These are phyloP conservation scores for Drosophila lowei DNA, from an alignment of 1,140 invertebrate species.

Conservation along the genomic window DNA sequence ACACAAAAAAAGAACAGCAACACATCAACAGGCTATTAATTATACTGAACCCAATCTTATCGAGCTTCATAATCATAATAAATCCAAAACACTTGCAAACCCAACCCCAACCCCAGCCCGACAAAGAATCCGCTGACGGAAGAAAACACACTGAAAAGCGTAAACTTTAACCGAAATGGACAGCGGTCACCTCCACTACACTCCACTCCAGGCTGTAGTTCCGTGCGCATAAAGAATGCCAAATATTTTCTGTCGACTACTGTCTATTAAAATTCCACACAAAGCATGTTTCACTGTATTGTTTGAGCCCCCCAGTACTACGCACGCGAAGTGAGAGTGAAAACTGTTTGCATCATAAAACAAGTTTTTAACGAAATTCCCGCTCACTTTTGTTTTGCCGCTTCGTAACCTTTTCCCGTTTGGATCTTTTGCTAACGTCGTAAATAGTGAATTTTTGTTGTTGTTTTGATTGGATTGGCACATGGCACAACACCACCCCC, in stretches of 20 bases:
- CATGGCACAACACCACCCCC: not conserved
- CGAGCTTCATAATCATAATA: conserved; percentile 24
- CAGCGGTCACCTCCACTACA: not conserved
- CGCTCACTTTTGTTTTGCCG: conserved; percentile 40
- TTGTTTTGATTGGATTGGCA: conserved; percentile 9
- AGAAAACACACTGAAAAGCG: no score
- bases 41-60: conserved; percentile 51
- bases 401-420: conserved; percentile 5
- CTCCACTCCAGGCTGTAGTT: conserved; percentile 2
- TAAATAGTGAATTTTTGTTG: conserved; percentile 5
- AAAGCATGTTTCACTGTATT: conserved; percentile 17
- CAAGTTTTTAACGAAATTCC: conserved; percentile 49
- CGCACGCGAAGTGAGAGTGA: conserved; percentile 31
- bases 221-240: conserved; percentile 8
- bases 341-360: conserved; percentile 36
- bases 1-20: not conserved
- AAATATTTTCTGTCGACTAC: not conserved
- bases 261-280: no score
- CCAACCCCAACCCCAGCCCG: not conserved
- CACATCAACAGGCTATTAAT: conserved; percentile 24
- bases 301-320: not conserved
- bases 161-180: conserved; percentile 3
- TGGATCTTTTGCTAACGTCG: conserved; percentile 37
- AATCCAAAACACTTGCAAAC: conserved; percentile 31
- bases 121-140: conserved; percentile 38